phyloP scores from a whole-genome alignment of 2,797 vertebrate species.

The Anguilla pacifica region DNA sequence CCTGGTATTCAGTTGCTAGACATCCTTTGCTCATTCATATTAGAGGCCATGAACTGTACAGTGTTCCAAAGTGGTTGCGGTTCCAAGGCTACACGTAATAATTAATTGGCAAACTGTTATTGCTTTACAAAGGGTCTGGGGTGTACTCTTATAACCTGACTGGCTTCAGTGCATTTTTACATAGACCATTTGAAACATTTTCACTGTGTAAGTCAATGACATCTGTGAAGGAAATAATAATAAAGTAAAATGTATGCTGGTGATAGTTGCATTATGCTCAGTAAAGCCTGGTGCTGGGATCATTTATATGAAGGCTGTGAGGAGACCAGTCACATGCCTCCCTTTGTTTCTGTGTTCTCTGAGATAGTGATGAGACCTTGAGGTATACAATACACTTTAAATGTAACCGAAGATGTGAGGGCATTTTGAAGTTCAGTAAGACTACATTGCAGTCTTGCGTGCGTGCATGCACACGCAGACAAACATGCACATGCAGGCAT shows the following conservation, averaged over 20 bases:
- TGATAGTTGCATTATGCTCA: neutral
- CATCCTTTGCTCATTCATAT: neutral
- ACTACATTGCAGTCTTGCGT: neutral
- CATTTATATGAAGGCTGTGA: neutral
- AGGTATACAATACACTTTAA: neutral
- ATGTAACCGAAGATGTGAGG: neutral
- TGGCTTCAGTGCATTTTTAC: neutral
- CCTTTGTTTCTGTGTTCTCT: neutral
- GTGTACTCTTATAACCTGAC: neutral
- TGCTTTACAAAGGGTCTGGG: neutral
- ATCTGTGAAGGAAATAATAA: neutral
- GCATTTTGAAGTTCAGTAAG: neutral
- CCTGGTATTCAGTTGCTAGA: neutral
- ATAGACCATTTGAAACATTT: neutral
- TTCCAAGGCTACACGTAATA: neutral
- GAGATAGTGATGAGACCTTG: slow-evolving; percentile 2
- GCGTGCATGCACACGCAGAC: neutral
- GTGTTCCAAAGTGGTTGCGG: neutral
- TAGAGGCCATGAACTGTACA: neutral
- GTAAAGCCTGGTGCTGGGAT: neutral
- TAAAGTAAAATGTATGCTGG: neutral
- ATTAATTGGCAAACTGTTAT: neutral
- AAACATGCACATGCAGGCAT: slow-evolving; percentile 14
- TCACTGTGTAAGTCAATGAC: neutral
- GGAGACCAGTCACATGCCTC: neutral